Conservation (phyloP, 2,888 invertebrate species). For the Eupithecia abbreviata region DNA sequence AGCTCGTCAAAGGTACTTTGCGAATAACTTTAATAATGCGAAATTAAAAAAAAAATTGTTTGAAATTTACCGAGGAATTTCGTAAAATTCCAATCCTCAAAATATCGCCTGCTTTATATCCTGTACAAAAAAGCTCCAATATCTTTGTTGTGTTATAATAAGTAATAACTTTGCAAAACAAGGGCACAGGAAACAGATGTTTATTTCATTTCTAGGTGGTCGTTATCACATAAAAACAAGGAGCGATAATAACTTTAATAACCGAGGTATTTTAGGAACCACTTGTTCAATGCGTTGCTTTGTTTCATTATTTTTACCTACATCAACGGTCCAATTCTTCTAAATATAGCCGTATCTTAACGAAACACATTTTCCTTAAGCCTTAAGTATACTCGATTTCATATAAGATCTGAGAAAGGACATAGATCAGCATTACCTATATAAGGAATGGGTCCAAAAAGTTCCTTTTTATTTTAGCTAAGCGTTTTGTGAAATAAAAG, state of each 20-base stretch:
- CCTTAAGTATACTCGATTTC: not conserved
- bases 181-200: slow-evolving; percentile 8
- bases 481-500: not conserved
- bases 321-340: not conserved
- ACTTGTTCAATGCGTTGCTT: not conserved
- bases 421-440: slow-evolving; percentile 10
- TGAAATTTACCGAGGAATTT: not conserved
- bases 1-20: not conserved
- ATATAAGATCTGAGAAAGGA: not conserved
- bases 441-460: not conserved
- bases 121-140: not conserved
- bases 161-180: not conserved
- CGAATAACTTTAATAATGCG: not conserved
- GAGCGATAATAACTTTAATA: not conserved
- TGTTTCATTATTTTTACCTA: slow-evolving; percentile 3
- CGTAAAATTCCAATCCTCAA: not conserved
- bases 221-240: slow-evolving; percentile 7
- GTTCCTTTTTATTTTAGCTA: not conserved
- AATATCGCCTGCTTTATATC: not conserved
- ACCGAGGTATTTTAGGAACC: not conserved
- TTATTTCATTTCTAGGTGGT: slow-evolving; percentile 11
- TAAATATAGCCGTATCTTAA: not conserved
- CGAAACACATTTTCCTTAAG: not conserved
- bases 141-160: not conserved
- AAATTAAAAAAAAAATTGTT: not conserved